Evolutionary conservation across 2,888 invertebrate species (phyloP), one percentile per base, ranked within the genome.

Genomic region (Drosophila paranaensis): DNA sequence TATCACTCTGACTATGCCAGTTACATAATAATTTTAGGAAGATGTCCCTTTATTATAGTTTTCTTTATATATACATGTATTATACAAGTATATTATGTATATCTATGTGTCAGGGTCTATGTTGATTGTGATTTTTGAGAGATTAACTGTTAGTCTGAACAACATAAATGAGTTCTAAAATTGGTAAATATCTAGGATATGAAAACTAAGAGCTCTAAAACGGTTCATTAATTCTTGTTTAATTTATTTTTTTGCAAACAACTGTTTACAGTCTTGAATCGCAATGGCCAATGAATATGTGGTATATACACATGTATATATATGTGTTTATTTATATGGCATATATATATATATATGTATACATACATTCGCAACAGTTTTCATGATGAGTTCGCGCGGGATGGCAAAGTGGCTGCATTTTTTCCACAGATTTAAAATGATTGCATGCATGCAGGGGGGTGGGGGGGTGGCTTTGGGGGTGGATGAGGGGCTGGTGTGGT

Each of bases 391-490:
- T 20, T 68, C 56, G 58, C 30, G 63, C 68, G 64, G 51, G 54
- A 55, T 54, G 53, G 71, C 57, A 79, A 78, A 82, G 82, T 79
- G 79, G 66, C 74, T 79, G 84, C 68, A 74, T 58, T 83, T 74
- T 69, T 33, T 51, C 68, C 72, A 72, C 70, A 71, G 72, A 84
- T 79, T 77, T 82, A 74, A 79, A 81, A 77, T 82, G 80, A 84
- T 82, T 76, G 76, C 55, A 43, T 53, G 55, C 66, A 50, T 25
- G 14, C 30, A 50, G 35, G 55, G 27, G 27, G 27, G 27, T 2
- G 27, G 20, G 20, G 20, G 20, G 39, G 37, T 1, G n/a, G 48
- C 6, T n/a, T 46, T 25, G 60, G 20, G 43, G 42, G 43, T 45
- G 40, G 35, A 43, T 39, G n/a, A 3, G 35, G 33, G 30, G 43